These are phyloP conservation scores for Macaria liturata DNA, from an alignment of 2,888 invertebrate genomes.

Conservation along the genomic window DNA sequence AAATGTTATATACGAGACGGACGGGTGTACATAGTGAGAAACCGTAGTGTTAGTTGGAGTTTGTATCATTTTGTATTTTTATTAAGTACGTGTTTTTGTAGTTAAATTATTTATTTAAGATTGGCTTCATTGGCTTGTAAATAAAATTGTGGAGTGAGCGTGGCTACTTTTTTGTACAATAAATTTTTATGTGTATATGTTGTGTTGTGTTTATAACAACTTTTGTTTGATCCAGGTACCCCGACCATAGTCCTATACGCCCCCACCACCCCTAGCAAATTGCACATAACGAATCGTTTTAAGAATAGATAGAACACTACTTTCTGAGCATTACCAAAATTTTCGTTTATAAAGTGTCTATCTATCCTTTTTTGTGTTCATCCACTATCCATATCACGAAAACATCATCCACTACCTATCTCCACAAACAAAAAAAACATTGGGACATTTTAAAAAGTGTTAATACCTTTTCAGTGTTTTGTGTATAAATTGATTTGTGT, in stretches of 20 bases:
- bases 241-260: not conserved
- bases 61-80: constrained; percentile 36
- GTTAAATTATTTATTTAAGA: constrained; percentile 62
- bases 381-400: no score
- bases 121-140: constrained; percentile 63
- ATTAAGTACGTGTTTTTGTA: constrained; percentile 42
- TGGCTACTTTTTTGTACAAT: constrained; percentile 51
- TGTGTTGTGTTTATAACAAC: constrained; percentile 37
- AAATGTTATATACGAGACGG: constrained; percentile 38
- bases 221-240: constrained; percentile 11
- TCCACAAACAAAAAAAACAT: no score
- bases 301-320: not conserved
- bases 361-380: no score
- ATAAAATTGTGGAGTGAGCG: constrained; percentile 55
- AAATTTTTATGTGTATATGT: constrained; percentile 42
- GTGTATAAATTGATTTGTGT: not conserved
- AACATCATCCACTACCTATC: no score
- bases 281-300: constrained; percentile 10
- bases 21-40: constrained; percentile 56
- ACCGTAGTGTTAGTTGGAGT: constrained; percentile 36
- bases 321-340: not conserved
- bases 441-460: no score
- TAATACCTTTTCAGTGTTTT: no score
- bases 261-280: not conserved
- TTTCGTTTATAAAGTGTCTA: no score